Evolutionary conservation across 2,888 invertebrate species (phyloP).

Genomic region (Andrena dorsata): DNA sequence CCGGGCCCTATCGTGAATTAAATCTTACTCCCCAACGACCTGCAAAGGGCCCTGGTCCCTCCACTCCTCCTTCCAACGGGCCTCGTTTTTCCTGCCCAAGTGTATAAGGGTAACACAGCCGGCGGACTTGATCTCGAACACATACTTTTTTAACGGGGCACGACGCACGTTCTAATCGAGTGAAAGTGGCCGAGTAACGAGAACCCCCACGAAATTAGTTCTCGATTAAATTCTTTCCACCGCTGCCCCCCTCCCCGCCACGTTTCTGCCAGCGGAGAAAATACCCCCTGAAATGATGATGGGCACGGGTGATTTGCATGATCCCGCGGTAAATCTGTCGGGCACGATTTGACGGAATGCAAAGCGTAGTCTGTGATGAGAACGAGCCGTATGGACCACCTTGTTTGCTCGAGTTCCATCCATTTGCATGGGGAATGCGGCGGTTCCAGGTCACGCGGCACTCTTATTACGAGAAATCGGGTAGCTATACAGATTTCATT

Average conservation of each 20-base stretch:
- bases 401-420: slow-evolving; percentile 19
- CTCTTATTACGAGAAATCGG: background rate
- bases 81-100: slow-evolving; percentile 52
- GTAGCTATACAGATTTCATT: background rate
- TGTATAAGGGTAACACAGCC: slow-evolving; percentile 1
- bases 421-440: slow-evolving; percentile 8
- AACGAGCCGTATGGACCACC: slow-evolving; percentile 34
- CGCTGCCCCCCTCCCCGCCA: background rate
- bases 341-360: slow-evolving; percentile 34
- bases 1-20: slow-evolving; percentile 75
- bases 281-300: slow-evolving; percentile 49
- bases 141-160: slow-evolving; percentile 29
- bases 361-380: slow-evolving; percentile 1
- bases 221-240: slow-evolving; percentile 59
- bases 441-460: background rate
- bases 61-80: background rate
- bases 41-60: slow-evolving; percentile 16
- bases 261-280: slow-evolving; percentile 19
- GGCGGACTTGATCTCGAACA: background rate
- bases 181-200: slow-evolving; percentile 64
- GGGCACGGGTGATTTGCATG: slow-evolving; percentile 57
- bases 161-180: slow-evolving; percentile 63
- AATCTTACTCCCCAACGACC: slow-evolving; percentile 74
- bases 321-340: slow-evolving; percentile 55
- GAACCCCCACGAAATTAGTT: slow-evolving; percentile 57